Conservation (phyloP, 2,113 vertebrate genomes). For the Labeo catla region DNA sequence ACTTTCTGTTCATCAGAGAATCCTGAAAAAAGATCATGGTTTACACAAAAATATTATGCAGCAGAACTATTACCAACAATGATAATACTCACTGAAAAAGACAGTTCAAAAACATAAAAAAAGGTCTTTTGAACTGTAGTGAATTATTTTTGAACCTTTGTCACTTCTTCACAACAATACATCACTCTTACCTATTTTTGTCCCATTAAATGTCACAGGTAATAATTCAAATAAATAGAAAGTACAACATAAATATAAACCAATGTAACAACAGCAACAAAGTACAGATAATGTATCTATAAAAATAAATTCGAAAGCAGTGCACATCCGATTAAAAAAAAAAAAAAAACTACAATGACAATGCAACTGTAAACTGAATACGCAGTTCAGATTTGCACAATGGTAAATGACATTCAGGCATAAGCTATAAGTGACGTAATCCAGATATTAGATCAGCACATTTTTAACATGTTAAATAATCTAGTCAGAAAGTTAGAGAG, state of each 20-base stretch:
- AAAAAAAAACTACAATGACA: not conserved
- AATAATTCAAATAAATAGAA: conserved; percentile 3
- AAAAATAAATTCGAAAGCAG: conserved; percentile 4
- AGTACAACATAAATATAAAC: not conserved
- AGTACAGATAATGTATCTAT: not conserved
- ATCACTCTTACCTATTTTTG: not conserved
- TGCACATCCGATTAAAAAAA: not conserved
- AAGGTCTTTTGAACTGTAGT: too few species aligned
- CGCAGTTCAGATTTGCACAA: not conserved
- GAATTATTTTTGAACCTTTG: not conserved
- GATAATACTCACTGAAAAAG: not conserved
- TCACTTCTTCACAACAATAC: not conserved
- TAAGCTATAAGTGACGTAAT: not conserved
- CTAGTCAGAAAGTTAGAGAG: not conserved
- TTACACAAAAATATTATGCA: too few species aligned
- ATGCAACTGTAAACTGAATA: not conserved
- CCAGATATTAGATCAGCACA: not conserved
- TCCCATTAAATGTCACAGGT: not conserved
- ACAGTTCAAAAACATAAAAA: not conserved
- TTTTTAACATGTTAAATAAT: not conserved
- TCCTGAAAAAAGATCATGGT: too few species aligned
- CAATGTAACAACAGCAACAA: not conserved
- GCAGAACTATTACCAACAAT: not conserved
- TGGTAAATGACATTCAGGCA: not conserved
- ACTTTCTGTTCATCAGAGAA: too few species aligned